phyloP scores from a whole-genome alignment of 2,888 invertebrate genomes.

The Torymus aiolomorphi region DNA sequence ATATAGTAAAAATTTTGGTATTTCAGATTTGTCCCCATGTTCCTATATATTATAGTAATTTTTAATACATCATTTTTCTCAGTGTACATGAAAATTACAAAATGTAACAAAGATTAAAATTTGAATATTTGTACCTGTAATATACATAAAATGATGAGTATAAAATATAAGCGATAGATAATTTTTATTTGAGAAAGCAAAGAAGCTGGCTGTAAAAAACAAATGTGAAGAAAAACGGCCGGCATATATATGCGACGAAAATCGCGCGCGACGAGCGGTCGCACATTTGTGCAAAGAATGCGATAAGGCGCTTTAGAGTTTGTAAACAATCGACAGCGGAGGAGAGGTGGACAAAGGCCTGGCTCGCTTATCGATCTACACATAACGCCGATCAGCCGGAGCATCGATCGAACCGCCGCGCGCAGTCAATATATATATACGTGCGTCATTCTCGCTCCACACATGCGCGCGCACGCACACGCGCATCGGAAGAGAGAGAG shows the following conservation, averaged over 20 bases:
- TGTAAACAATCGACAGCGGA: conserved; percentile 13
- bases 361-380: conserved; percentile 21
- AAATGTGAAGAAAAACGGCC: too few relatives aligned
- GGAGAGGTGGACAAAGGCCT: background rate
- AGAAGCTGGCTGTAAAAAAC: too few relatives aligned
- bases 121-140: too few relatives aligned
- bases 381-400: background rate
- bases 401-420: background rate
- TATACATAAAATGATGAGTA: too few relatives aligned
- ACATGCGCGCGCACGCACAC: background rate
- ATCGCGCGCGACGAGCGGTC: background rate
- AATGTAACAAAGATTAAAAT: too few relatives aligned
- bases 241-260: background rate
- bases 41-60: too few relatives aligned
- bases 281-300: background rate
- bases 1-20: too few relatives aligned
- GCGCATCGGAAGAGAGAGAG: background rate
- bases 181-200: too few relatives aligned
- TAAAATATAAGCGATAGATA: too few relatives aligned
- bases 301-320: background rate
- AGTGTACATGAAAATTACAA: too few relatives aligned
- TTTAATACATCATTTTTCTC: too few relatives aligned
- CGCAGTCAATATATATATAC: background rate
- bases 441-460: background rate
- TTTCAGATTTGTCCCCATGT: too few relatives aligned